Conservation (phyloP, 2,888 invertebrate species). For the Hermodice carunculata region DNA sequence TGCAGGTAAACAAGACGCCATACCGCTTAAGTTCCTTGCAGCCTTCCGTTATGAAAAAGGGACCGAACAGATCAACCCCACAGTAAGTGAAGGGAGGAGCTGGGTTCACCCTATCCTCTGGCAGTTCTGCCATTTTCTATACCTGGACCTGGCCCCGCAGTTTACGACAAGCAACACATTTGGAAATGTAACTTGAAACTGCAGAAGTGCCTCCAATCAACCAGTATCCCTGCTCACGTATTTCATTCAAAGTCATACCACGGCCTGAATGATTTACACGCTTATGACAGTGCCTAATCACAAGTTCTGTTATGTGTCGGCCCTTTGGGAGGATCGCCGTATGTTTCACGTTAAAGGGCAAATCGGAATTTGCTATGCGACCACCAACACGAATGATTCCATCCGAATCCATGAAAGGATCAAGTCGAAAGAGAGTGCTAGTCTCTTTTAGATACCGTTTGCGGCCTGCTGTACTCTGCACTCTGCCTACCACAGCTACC, state of each 20-base stretch:
- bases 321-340: slow-evolving; percentile 19
- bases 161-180: slow-evolving; percentile 26
- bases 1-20: slow-evolving; percentile 40
- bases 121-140: slow-evolving; percentile 41
- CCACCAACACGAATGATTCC: slow-evolving; percentile 33
- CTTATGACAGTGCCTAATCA: slow-evolving; percentile 40
- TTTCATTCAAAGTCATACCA: slow-evolving; percentile 37
- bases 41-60: slow-evolving; percentile 42
- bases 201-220: slow-evolving; percentile 6
- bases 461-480: background rate
- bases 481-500: background rate
- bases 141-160: background rate
- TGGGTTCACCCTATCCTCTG: slow-evolving; percentile 37
- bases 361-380: slow-evolving; percentile 1
- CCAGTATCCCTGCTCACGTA: slow-evolving; percentile 38
- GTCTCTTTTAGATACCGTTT: background rate
- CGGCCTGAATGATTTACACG: slow-evolving; percentile 35
- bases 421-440: slow-evolving; percentile 6
- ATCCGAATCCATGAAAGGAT: slow-evolving; percentile 27
- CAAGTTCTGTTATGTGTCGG: slow-evolving; percentile 15
- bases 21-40: slow-evolving; percentile 46
- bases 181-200: slow-evolving; percentile 3
- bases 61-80: slow-evolving; percentile 50
- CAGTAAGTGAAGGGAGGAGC: slow-evolving; percentile 44
- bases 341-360: slow-evolving; percentile 19